Evolutionary conservation across 2,888 invertebrate species (phyloP).

Genomic region (Trichopoda pennipes): DNA sequence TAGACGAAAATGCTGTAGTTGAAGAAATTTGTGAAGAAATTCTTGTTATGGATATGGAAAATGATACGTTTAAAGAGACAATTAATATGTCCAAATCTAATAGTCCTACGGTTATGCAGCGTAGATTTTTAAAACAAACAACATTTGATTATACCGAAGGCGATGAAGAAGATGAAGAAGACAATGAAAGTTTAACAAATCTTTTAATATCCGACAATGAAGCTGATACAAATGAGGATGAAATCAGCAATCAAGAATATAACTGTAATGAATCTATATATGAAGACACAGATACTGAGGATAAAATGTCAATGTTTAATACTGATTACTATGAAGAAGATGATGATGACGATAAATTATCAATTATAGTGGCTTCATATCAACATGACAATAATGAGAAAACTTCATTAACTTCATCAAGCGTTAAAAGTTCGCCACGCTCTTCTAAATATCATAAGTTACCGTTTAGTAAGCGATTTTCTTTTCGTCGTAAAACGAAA

Average conservation of each 20-base stretch:
- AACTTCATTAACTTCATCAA: slow-evolving; percentile 44
- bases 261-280: slow-evolving; percentile 58
- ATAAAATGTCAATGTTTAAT: neutral
- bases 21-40: slow-evolving; percentile 80
- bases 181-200: slow-evolving; percentile 75
- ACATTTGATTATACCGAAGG: slow-evolving; percentile 73
- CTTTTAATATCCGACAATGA: slow-evolving; percentile 75
- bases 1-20: slow-evolving; percentile 64
- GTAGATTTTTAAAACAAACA: slow-evolving; percentile 71
- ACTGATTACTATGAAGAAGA: slow-evolving; percentile 63
- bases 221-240: slow-evolving; percentile 71
- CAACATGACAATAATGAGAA: slow-evolving; percentile 73
- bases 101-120: slow-evolving; percentile 36
- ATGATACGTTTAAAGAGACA: slow-evolving; percentile 8
- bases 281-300: slow-evolving; percentile 48
- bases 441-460: slow-evolving; percentile 25
- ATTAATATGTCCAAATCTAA: slow-evolving; percentile 25
- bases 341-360: slow-evolving; percentile 77
- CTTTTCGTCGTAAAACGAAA: slow-evolving; percentile 73
- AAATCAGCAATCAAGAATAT: slow-evolving; percentile 71
- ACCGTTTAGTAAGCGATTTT: slow-evolving; percentile 75
- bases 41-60: slow-evolving; percentile 73
- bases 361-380: slow-evolving; percentile 79
- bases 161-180: slow-evolving; percentile 64
- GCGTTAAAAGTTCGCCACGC: slow-evolving; percentile 36